Evolutionary conservation across 2,888 invertebrate species (phyloP).

Genomic region (Chaitophorus viminalis): DNA sequence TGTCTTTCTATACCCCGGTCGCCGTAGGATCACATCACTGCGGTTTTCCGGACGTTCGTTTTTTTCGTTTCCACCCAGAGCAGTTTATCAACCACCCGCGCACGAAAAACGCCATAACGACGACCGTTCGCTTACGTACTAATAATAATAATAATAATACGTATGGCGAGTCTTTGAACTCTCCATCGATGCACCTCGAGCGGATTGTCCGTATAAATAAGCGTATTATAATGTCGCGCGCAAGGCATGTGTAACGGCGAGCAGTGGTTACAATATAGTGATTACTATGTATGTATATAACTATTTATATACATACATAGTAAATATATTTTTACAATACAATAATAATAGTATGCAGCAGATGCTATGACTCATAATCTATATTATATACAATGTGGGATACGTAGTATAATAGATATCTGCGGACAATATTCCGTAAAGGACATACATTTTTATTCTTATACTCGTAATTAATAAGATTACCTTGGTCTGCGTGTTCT

Average conservation of each 20-base stretch:
- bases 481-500: no score
- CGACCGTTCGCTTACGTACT: not conserved
- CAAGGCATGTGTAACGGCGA: not conserved
- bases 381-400: not conserved
- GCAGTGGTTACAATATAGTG: not conserved
- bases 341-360: not conserved
- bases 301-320: not conserved
- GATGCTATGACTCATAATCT: not conserved
- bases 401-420: not conserved
- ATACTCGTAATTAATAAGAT: no score
- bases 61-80: conserved; percentile 3
- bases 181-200: not conserved
- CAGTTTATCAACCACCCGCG: conserved; percentile 31
- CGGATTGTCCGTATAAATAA: not conserved
- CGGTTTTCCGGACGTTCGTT: conserved; percentile 40
- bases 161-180: conserved; percentile 29
- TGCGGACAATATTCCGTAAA: no score
- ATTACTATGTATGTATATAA: not conserved
- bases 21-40: not conserved
- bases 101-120: not conserved
- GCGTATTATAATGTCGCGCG: not conserved
- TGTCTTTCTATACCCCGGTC: not conserved
- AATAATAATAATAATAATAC: not conserved
- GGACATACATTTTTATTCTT: no score
- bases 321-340: not conserved